Percentiles rank a stretch among this genome's conserved stretches.
Conservation (phyloP, 2,113 vertebrate genomes). For the Cyanoderma ruficeps region DNA sequence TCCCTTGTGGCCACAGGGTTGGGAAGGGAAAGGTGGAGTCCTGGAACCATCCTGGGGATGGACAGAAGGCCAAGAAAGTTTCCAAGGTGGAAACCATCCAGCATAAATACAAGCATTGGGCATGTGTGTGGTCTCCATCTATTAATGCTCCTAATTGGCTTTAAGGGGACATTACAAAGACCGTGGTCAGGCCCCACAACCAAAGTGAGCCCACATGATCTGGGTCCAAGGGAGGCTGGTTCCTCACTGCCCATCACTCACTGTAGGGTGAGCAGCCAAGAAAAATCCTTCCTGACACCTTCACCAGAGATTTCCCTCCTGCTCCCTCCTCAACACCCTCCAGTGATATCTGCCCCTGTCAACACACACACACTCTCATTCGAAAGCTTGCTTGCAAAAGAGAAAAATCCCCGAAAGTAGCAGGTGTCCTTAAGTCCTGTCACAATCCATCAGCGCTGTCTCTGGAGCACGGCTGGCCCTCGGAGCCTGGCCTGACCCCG, state of each 20-base stretch:
- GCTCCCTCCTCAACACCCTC: constrained; percentile 46
- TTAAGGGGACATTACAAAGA: neutral
- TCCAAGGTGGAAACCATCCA: constrained; percentile 29
- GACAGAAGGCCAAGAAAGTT: constrained; percentile 1
- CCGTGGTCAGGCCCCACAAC: neutral
- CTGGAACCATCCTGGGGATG: neutral
- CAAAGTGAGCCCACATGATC: neutral
- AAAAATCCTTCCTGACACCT: constrained; percentile 34
- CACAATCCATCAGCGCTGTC: constrained; percentile 53
- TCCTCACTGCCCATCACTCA: neutral
- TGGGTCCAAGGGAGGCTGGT: neutral
- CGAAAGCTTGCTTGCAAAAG: neutral
- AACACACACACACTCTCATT: neutral
- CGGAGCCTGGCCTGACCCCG: neutral
- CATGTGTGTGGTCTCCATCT: constrained; percentile 47
- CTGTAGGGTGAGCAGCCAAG: neutral
- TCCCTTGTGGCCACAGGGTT: neutral
- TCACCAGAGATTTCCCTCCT: constrained; percentile 12
- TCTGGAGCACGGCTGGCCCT: constrained; percentile 1
- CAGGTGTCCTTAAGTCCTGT: constrained; percentile 67
- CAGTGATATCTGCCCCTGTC: constrained; percentile 57
- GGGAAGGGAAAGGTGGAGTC: constrained; percentile 13
- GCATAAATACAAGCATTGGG: neutral
- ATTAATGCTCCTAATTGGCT: constrained; percentile 16
- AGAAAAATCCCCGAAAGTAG: constrained; percentile 39